Evolutionary conservation across 2,113 vertebrate genomes (phyloP), one percentile per base, ranked within the genome.

Genomic region (Spheniscus mendiculus): DNA sequence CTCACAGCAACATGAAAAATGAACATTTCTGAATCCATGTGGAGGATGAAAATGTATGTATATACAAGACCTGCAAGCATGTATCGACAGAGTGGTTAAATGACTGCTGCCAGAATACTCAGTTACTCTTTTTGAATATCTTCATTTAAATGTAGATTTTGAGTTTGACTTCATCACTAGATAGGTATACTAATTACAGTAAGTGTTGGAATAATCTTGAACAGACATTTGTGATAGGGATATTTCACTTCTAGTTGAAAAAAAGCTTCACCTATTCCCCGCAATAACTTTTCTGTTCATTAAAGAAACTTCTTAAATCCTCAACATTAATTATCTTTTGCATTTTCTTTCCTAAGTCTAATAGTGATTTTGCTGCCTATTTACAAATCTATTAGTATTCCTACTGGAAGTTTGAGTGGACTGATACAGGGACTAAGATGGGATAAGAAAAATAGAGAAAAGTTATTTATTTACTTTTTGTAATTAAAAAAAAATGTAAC

Each of bases 121-220:
- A 16, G 12, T 30, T 83, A 32, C 27, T 71, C 44, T n/a, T 67
- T 89, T 76, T 32, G 10, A 66, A 87, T 90, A 52, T 44, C 61
- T 88, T 95, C 7, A 95, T 95, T 96, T 92, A 97, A 80, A 97
- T 96, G 58, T 58, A 97, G 79, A 95, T 93, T 94, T 91, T 96
- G 45, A 91, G 74, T 88, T 95, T 94, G 91, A 40, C 27, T 83
- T 90, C 49, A 56, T 81, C 29, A 59, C 42, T 77, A 44, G 38
- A 44, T 47, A 83, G 45, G 42, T 71, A 83, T 88, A 56, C 49
- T 87, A 89, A 93, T 80, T 85, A 72, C 26, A 95, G 29, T 49
- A 63, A 72, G 12, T 12, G 8, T 49, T 78, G 5, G 40, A 93
- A 67, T 83, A 77, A 58, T 88, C 52, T 89, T 53, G 45, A 87